Base-by-base conservation (phyloP, 1,140 invertebrate genomes). In the Cheumatopsyche charites region DNA sequence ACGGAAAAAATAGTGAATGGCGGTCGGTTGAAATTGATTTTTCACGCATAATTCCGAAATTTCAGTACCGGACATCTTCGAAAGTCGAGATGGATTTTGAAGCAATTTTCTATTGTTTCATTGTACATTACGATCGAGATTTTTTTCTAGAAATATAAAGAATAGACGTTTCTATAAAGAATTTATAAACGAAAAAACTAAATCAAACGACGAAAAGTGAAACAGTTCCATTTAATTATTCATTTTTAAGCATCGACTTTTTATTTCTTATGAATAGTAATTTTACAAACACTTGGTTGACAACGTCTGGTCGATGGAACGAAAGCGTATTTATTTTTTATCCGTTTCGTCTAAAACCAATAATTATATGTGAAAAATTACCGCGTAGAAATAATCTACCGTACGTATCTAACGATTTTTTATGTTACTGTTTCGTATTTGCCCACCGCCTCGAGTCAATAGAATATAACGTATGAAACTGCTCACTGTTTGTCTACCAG, bases 311-410 rank as follows among this genome's bases (percentile, higher is more conserved):
- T 17, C 47, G 47, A 52, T 1, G 47, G 3, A 23, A 58, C 55
- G 55, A 58, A 58, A 58, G 55, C 19, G 5, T 58, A 25, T 58
- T 55, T 58, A 19, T 52, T 23, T 58, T 58, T 58, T 36, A 13
- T 58, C 23, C 23, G 21, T 58, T 58, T 58, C 55, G 55, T 58
- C 23, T 26, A 58, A 58, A 58, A 58, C 55, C 55, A 58, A 58
- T 58, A 58, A 58, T 58, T 58, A 58, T 58, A 23, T 58, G 55
- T 58, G 55, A 58, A 58, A 58, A 58, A 58, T 58, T 58, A 58
- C 55, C 21, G 55, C 55, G 55, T 58, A 58, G 55, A 58, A 58
- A 58, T 58, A 58, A 58, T 58, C 55, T 58, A 58, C 55, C 23
- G 55, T 58, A 58, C 21, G 23, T 25, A 58, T 58, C 55, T 58